phyloP scores from a whole-genome alignment of 2,888 invertebrate species.

The Drosophila macrothrix region DNA sequence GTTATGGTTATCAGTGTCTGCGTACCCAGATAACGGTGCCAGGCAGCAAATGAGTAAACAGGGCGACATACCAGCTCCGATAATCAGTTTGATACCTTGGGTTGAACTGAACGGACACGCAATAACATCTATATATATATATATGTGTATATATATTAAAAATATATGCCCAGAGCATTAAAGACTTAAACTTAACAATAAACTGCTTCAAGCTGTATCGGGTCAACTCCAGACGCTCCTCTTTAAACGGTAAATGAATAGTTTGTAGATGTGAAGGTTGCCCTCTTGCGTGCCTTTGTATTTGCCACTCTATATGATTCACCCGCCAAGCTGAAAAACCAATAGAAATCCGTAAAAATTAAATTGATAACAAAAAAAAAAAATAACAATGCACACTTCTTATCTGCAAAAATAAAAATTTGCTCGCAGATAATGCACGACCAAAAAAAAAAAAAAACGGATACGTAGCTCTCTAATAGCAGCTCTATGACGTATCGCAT shows the following conservation, averaged over 20 bases:
- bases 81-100: conserved; percentile 66
- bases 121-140: neutral
- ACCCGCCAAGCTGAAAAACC: conserved; percentile 31
- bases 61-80: conserved; percentile 58
- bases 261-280: neutral
- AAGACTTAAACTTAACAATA: neutral
- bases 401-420: conserved; percentile 53
- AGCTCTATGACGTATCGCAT: conserved; percentile 44
- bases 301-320: conserved; percentile 41
- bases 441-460: conserved; percentile 24
- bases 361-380: conserved; percentile 54
- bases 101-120: conserved; percentile 39
- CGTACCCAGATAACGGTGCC: conserved; percentile 58
- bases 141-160: neutral
- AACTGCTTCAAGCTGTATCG: neutral
- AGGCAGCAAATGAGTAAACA: conserved; percentile 74
- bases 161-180: neutral
- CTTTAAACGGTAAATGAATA: conserved; percentile 35
- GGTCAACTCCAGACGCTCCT: neutral
- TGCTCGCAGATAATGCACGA: conserved; percentile 63
- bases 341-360: conserved; percentile 41
- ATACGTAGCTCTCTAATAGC: conserved; percentile 31
- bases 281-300: neutral
- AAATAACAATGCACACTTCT: conserved; percentile 38
- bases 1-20: conserved; percentile 59